These are phyloP conservation scores for Caenorhabditis becei DNA, from an alignment of 2,888 invertebrate species.

Conservation along the genomic window DNA sequence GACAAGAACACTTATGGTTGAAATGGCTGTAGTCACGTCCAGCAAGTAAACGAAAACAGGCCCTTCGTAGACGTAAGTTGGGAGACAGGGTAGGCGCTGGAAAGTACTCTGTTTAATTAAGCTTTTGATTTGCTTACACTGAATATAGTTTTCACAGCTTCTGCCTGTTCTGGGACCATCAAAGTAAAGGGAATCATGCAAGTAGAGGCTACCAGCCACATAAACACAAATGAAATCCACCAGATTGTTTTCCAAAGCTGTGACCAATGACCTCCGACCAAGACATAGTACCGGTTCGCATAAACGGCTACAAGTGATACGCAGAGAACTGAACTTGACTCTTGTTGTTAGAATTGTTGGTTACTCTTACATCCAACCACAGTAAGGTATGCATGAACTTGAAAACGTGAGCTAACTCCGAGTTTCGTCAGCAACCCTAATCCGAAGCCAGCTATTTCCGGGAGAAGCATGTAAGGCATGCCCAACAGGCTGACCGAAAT, in stretches of 20 bases:
- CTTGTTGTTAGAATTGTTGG: too few relatives aligned
- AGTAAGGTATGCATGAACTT: not conserved
- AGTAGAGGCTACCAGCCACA: not conserved
- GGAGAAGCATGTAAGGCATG: not conserved
- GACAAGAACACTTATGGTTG: not conserved
- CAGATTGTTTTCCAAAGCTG: not conserved
- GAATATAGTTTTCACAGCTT: not conserved
- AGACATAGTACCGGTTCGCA: not conserved
- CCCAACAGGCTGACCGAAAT: not conserved
- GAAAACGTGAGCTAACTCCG: not conserved
- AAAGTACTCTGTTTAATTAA: not conserved
- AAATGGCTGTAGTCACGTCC: not conserved
- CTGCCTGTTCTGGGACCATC: not conserved
- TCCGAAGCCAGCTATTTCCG: not conserved
- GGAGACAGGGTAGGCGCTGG: not conserved
- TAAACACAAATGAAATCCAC: not conserved
- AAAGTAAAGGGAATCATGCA: not conserved
- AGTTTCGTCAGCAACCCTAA: not conserved
- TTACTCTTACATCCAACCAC: not conserved
- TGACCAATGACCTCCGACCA: not conserved
- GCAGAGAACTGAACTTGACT: not conserved
- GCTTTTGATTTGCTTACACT: not conserved
- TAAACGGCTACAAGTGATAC: not conserved
- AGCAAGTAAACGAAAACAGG: conserved; percentile 4
- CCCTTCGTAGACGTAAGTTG: not conserved